These are phyloP conservation scores for Panurus biarmicus DNA, from an alignment of 2,113 vertebrate species.

Conservation along the genomic window DNA sequence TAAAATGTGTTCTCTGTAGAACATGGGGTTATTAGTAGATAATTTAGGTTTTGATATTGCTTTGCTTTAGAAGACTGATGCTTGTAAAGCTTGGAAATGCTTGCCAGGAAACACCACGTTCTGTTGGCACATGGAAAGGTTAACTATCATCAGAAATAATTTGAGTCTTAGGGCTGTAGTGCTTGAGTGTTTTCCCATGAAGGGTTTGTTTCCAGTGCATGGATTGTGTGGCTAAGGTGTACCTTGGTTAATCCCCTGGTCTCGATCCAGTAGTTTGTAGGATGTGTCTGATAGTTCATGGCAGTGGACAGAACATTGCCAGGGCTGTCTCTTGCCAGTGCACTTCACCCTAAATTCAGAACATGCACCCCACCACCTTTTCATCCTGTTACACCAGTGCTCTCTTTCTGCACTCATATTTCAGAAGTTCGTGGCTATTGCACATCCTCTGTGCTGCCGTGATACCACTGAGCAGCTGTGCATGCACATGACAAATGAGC, in stretches of 20 bases:
- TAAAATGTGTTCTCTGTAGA: not conserved
- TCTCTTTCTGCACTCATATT: not conserved
- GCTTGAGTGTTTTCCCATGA: not conserved
- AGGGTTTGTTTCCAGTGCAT: not conserved
- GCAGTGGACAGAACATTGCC: not conserved
- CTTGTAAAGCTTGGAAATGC: not conserved
- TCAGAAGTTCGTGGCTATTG: not conserved
- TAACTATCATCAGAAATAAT: not conserved
- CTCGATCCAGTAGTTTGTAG: not conserved
- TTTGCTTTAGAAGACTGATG: not conserved
- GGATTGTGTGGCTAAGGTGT: not conserved
- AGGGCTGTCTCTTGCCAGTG: not conserved
- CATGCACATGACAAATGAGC: not conserved
- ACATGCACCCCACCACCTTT: not conserved
- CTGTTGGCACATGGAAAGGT: not conserved
- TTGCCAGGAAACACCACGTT: not conserved
- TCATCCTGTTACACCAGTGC: not conserved
- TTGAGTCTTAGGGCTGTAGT: not conserved
- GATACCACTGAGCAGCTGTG: not conserved
- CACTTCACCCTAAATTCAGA: not conserved
- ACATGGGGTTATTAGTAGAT: not conserved
- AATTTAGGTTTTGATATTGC: not conserved
- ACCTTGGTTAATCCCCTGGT: not conserved
- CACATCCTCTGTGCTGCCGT: accelerated
- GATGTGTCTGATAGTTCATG: not conserved